A percentile compares a stretch with the other conserved stretches of the same genome.
These are phyloP conservation scores for Gobio occitaniae DNA, from an alignment of 2,797 vertebrate genomes.

Conservation along the genomic window DNA sequence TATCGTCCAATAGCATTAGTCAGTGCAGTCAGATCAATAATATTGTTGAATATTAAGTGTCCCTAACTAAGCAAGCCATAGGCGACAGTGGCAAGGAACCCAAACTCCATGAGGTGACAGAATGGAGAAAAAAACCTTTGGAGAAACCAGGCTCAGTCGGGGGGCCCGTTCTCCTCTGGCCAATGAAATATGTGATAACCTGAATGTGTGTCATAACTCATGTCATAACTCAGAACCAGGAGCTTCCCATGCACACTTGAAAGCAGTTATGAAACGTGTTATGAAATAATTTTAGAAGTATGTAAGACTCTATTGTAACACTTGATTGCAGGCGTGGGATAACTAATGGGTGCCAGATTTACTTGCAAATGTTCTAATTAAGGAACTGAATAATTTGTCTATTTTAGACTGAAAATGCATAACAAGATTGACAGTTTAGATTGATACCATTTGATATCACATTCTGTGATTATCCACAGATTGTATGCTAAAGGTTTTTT, in stretches of 20 bases:
- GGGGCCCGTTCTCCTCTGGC: background rate
- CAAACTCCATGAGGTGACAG: background rate
- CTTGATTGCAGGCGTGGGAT: background rate
- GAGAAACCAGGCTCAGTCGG: background rate
- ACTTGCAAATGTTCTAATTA: conserved; percentile 5
- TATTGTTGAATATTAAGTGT: background rate
- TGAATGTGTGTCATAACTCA: background rate
- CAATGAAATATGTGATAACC: background rate
- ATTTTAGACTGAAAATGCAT: background rate
- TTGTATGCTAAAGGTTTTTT: background rate
- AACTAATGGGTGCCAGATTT: background rate
- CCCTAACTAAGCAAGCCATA: background rate
- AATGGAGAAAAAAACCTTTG: background rate
- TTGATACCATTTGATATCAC: background rate
- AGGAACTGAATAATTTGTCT: background rate
- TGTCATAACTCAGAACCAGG: background rate
- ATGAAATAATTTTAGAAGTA: background rate
- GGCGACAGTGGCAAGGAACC: background rate
- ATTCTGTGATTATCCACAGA: background rate
- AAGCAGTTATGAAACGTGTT: background rate
- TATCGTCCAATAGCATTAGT: background rate
- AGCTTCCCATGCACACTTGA: background rate
- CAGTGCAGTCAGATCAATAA: background rate
- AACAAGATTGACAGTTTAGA: background rate
- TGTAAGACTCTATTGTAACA: background rate